Base-by-base conservation (phyloP, 2,888 invertebrate species). In the Tortricodes alternella region DNA sequence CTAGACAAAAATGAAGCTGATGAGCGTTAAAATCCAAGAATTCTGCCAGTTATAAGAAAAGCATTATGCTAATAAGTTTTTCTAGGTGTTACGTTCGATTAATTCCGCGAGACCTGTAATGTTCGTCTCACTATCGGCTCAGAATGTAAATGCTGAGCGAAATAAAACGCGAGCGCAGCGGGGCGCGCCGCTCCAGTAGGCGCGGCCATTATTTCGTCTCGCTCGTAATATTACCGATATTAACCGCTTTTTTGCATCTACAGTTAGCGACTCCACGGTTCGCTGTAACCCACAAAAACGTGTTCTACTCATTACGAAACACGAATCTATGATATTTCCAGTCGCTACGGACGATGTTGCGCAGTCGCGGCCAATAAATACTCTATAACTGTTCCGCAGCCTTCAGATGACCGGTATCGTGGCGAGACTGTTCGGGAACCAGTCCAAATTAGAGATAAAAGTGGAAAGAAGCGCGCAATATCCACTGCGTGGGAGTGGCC, bases 391-490 rank as follows among this genome's bases (percentile, higher is more conserved):
- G 89, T 89, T 90, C 87, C 86, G 76, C 82, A 85, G 82, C 80
- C 82, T 83, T 84, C 83, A 81, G 80, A 77, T 76, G 80, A 86
- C 88, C 83, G 82, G 88, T 87, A 85, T 85, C 76, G 83, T 79
- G 73, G 89, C 88, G 81, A 87, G 89, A 89, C 86, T 86, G 87
- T 89, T 83, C 83, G 83, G 84, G 83, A 89, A 89, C 89, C 89
- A 86, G 89, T 85, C 81, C 77, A 79, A 83, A 84, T 83, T 78
- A 75, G 64, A 80, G 79, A 80, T 78, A 32, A 79, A 78, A 67
- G 34, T 11, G 44, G 35, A 52, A 24, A 39, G 38, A 41, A 21
- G 55, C 46, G 24, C 34, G 13, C 27, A 23, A 16, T 32, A 39
- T 21, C 21, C 32, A 32, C 7, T 19, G 29, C 41, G 39, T 51